A percentile compares a stretch with the other conserved stretches of the same genome.
Conservation (phyloP, 2,888 invertebrate species). For the Orthonevra nobilis region DNA sequence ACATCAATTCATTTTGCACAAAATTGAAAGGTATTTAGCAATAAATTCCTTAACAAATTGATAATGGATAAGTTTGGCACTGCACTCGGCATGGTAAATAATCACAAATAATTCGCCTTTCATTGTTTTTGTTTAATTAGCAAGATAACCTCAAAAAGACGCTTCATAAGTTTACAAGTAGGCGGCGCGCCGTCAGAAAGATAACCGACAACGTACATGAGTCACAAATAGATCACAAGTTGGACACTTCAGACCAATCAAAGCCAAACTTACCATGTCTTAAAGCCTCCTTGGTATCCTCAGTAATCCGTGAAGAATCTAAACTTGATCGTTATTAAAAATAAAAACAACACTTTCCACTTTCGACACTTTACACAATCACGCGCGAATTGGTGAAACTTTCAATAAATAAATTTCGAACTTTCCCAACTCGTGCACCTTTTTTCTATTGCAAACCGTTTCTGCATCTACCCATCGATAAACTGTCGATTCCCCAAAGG, state of each 20-base stretch:
- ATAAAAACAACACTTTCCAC: too few species aligned
- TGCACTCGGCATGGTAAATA: constrained; percentile 1
- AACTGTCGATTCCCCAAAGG: constrained; percentile 52
- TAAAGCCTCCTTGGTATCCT: not conserved
- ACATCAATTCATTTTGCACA: constrained; percentile 7
- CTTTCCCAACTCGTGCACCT: not conserved
- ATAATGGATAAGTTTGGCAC: constrained; percentile 2
- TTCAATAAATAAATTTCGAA: not conserved
- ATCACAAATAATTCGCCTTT: not conserved
- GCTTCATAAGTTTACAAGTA: not conserved
- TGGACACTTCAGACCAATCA: too few species aligned
- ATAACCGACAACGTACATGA: too few species aligned
- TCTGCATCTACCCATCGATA: constrained; percentile 49
- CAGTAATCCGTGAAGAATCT: too few species aligned
- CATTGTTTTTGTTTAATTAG: constrained; percentile 3
- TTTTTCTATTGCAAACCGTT: constrained; percentile 40
- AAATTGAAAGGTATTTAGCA: constrained; percentile 1
- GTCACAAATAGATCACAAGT: too few species aligned
- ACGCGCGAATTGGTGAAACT: not conserved
- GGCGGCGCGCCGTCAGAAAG: too few species aligned
- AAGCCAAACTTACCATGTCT: constrained; percentile 36
- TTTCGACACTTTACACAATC: not conserved
- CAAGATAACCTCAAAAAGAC: not conserved
- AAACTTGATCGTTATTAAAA: too few species aligned
- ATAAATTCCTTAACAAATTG: constrained; percentile 32